phyloP scores from a whole-genome alignment of 2,113 vertebrate species.

The Eolophus roseicapilla region DNA sequence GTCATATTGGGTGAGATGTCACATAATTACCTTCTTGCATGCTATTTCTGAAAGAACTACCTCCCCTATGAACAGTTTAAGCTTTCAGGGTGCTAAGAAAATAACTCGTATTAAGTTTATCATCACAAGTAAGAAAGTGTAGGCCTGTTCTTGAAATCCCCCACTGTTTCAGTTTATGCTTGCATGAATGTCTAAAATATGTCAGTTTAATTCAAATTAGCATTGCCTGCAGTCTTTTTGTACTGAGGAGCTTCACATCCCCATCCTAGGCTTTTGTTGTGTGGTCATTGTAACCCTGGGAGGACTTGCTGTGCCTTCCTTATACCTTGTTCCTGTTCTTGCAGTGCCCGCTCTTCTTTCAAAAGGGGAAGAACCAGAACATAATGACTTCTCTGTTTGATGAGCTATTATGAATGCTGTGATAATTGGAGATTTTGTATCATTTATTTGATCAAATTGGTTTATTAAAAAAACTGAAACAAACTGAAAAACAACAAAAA shows the following conservation, averaged over 20 bases:
- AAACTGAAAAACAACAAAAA: not conserved
- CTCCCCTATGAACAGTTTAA: not conserved
- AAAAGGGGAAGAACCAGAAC: not conserved
- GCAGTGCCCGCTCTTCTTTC: not conserved
- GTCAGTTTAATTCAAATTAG: not conserved
- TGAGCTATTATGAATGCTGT: not conserved
- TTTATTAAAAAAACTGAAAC: not conserved
- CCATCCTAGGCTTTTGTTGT: not conserved
- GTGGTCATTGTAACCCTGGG: not conserved
- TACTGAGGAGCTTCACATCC: not conserved
- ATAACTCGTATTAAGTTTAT: not conserved
- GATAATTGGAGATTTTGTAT: not conserved
- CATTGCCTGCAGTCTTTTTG: not conserved
- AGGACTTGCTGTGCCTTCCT: not conserved
- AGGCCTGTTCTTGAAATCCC: not conserved
- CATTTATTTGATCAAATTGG: not conserved
- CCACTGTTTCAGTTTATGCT: not conserved
- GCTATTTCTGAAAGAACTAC: not conserved
- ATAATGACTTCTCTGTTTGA: not conserved
- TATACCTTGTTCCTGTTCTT: not conserved
- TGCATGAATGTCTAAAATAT: not conserved
- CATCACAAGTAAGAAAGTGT: not conserved
- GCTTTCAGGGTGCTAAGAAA: not conserved
- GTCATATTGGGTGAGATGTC: constrained; percentile 49
- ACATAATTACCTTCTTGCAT: not conserved